Evolutionary conservation across 2,888 invertebrate genomes (phyloP).

Genomic region (Odontothrips loti): DNA sequence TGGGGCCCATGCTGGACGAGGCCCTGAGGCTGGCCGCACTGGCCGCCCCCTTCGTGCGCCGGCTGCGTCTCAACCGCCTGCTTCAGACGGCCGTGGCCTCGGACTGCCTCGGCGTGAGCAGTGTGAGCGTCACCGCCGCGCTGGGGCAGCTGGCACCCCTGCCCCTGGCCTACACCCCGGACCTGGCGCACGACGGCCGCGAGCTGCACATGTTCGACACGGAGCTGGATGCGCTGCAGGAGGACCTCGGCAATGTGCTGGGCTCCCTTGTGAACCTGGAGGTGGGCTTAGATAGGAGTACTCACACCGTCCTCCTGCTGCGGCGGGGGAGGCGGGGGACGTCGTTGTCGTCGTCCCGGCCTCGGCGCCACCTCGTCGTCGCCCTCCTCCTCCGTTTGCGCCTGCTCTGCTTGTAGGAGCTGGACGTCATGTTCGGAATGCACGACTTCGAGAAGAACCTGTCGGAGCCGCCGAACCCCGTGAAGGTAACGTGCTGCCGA

Average conservation of each 20-base stretch:
- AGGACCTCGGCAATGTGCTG: not conserved
- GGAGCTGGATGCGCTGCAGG: conserved; percentile 5
- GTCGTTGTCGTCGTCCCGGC: not conserved
- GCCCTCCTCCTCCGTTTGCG: not conserved
- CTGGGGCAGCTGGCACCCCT: not conserved
- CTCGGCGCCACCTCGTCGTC: not conserved
- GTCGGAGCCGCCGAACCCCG: conserved; percentile 4
- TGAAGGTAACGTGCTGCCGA: not conserved
- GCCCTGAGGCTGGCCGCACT: not conserved
- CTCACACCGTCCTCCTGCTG: not conserved
- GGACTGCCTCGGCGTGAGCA: not conserved
- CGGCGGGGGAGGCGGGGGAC: not conserved
- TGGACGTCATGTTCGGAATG: conserved; percentile 20
- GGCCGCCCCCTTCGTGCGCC: not conserved
- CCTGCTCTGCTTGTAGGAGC: not conserved
- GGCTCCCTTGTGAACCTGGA: conserved; percentile 2
- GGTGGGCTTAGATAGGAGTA: not conserved
- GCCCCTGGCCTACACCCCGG: not conserved
- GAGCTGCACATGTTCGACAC: conserved; percentile 17
- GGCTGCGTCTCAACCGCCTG: not conserved
- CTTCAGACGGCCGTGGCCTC: not conserved
- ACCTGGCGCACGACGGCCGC: not conserved
- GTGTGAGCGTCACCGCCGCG: not conserved
- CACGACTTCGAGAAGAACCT: conserved; percentile 24
- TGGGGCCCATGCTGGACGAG: conserved; percentile 6